These are phyloP conservation scores for Acronicta psi DNA, from an alignment of 2,888 invertebrate genomes.

Conservation along the genomic window DNA sequence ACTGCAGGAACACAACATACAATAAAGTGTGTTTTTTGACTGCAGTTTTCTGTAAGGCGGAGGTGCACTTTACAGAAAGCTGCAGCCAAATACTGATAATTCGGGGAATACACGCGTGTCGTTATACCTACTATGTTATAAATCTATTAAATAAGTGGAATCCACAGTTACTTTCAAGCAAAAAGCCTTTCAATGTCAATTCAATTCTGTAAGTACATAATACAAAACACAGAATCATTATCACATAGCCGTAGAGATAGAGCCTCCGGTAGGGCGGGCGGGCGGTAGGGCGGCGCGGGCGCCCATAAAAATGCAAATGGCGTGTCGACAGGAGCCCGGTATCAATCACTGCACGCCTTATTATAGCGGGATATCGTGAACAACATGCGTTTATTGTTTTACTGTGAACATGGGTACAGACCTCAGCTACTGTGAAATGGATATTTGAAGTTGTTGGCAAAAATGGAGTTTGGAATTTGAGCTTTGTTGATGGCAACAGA, in stretches of 20 bases:
- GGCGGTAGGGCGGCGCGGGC: slow-evolving; percentile 68
- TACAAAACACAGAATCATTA: slow-evolving; percentile 39
- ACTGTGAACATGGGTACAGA: slow-evolving; percentile 20
- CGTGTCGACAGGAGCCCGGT: slow-evolving; percentile 88
- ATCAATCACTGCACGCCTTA: slow-evolving; percentile 84
- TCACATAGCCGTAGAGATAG: slow-evolving; percentile 40
- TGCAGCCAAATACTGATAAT: too few species aligned
- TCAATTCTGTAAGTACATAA: slow-evolving; percentile 33
- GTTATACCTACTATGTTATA: too few species aligned
- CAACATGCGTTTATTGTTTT: slow-evolving; percentile 76
- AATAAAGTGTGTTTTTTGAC: too few species aligned
- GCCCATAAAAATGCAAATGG: slow-evolving; percentile 89
- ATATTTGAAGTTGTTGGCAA: too few species aligned
- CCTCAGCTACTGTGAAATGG: too few species aligned
- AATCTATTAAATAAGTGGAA: background rate
- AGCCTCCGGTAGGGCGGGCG: slow-evolving; percentile 55
- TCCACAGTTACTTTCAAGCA: slow-evolving; percentile 15
- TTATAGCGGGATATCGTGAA: slow-evolving; percentile 78
- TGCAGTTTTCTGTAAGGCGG: too few species aligned
- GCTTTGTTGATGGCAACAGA: too few species aligned
- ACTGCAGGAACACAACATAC: too few species aligned
- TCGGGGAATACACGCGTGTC: too few species aligned
- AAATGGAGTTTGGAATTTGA: too few species aligned
- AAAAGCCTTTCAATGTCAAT: background rate
- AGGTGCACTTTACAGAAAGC: too few species aligned